phyloP scores from a whole-genome alignment of 2,797 vertebrate species.

The Anableps anableps region DNA sequence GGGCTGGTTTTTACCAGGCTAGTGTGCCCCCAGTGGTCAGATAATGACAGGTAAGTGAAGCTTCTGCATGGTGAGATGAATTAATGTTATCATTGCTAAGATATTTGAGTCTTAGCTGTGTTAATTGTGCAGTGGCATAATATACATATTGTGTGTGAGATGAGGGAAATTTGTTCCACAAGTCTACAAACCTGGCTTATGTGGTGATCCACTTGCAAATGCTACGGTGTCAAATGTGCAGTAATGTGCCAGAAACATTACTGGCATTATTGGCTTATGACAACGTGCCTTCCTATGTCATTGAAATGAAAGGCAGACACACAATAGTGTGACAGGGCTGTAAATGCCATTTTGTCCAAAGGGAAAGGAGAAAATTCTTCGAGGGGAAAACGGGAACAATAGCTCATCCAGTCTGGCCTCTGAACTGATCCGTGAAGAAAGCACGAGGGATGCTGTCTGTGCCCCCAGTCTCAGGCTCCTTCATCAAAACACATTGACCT shows the following conservation, averaged over 20 bases:
- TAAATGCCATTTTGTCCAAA: conserved; percentile 71
- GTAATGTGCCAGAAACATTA: background rate
- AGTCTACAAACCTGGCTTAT: background rate
- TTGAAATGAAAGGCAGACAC: background rate
- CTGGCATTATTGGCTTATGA: background rate
- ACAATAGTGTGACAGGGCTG: background rate
- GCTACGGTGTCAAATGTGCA: background rate
- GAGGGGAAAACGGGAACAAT: conserved; percentile 59
- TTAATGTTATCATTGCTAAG: too few species aligned
- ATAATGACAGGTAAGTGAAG: too few species aligned
- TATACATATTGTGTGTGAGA: background rate
- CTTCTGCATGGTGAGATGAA: background rate
- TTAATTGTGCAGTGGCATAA: background rate
- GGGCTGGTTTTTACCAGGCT: background rate
- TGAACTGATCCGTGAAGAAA: conserved; percentile 60
- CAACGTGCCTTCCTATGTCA: background rate
- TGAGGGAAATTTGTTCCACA: background rate
- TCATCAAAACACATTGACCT: conserved; percentile 78
- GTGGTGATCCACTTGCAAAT: background rate
- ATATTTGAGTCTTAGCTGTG: background rate
- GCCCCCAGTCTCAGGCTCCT: conserved; percentile 54
- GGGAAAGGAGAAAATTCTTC: conserved; percentile 56
- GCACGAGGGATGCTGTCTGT: conserved; percentile 50
- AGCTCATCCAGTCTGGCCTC: conserved; percentile 48
- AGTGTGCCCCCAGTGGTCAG: background rate